Evolutionary conservation across 2,888 invertebrate genomes (phyloP).

Genomic region (Brachypalpus laphriformis): DNA sequence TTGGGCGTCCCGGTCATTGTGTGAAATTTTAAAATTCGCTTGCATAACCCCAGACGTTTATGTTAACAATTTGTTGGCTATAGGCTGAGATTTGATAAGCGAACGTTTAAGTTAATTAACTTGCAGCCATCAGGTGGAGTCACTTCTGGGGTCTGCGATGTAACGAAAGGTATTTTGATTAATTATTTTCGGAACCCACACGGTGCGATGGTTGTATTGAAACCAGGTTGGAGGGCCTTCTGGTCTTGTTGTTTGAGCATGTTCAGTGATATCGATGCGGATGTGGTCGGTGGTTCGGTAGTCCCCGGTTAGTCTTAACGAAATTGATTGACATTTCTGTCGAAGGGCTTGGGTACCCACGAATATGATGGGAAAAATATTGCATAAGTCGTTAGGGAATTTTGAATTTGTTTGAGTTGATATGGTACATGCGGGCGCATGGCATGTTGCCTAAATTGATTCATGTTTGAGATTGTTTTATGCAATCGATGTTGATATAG

Average conservation of each 20-base stretch:
- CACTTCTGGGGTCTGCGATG: background rate
- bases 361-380: background rate
- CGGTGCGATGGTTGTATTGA: constrained; percentile 2
- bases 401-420: background rate
- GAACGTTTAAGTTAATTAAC: background rate
- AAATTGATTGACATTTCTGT: constrained; percentile 34
- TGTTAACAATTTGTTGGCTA: background rate
- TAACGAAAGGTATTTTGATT: constrained; percentile 44
- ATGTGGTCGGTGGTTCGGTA: constrained; percentile 27
- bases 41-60: background rate
- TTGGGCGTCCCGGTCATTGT: background rate
- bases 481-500: background rate
- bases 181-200: constrained; percentile 40
- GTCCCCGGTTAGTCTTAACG: background rate
- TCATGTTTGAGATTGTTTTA: background rate
- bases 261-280: constrained; percentile 39
- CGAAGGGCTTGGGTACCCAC: background rate
- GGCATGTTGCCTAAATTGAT: background rate
- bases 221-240: background rate
- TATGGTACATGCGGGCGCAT: no score
- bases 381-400: background rate
- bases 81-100: background rate
- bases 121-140: background rate
- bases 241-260: constrained; percentile 3
- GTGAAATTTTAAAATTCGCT: background rate